These are phyloP conservation scores for Leptosomus discolor DNA, from an alignment of 2,113 vertebrate genomes.

Conservation along the genomic window DNA sequence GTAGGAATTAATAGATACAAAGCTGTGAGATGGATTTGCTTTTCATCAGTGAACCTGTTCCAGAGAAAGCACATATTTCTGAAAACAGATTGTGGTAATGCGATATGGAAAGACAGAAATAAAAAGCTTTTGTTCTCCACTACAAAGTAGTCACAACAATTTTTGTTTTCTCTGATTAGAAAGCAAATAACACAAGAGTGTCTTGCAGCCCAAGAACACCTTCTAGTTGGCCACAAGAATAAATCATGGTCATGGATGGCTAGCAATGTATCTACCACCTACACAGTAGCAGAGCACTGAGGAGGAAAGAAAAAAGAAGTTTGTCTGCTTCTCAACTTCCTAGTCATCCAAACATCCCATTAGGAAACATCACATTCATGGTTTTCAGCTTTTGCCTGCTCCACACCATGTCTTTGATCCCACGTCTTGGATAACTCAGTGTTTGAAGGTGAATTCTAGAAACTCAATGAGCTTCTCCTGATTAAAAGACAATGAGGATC, in stretches of 20 bases:
- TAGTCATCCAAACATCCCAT: neutral
- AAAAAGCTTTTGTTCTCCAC: neutral
- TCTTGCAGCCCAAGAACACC: neutral
- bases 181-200: neutral
- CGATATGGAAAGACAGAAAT: neutral
- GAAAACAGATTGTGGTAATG: neutral
- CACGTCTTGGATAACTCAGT: neutral
- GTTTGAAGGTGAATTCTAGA: neutral
- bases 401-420: neutral
- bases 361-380: neutral
- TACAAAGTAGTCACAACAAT: neutral
- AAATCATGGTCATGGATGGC: neutral
- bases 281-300: neutral
- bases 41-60: neutral
- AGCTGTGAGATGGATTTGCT: neutral
- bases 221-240: neutral
- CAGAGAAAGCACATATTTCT: neutral
- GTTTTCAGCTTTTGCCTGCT: neutral
- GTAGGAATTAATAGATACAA: neutral
- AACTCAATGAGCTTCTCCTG: neutral
- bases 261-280: neutral
- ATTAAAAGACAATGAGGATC: slow-evolving; percentile 30
- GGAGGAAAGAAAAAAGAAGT: neutral
- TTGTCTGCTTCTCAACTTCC: neutral
- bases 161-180: neutral